phyloP scores from a whole-genome alignment of 1,140 invertebrate species.

The Zaprionus gabonicus region DNA sequence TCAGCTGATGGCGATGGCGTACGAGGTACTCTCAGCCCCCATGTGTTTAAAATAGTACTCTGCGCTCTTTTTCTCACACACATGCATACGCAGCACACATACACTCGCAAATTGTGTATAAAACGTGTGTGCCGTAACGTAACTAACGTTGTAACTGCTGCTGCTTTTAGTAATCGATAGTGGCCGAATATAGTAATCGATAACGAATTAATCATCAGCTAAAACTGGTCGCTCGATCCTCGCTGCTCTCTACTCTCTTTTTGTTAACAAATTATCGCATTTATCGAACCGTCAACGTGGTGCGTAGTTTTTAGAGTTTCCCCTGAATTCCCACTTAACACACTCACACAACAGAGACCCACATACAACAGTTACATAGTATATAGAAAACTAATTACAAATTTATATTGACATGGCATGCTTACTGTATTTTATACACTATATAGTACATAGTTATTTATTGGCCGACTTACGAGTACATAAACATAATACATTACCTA shows the following conservation, averaged over 20 bases:
- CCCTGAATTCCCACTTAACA: not conserved
- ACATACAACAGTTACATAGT: conserved; percentile 17
- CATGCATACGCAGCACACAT: not conserved
- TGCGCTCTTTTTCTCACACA: conserved; percentile 10
- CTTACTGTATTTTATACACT: not conserved
- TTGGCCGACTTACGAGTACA: conserved; percentile 47
- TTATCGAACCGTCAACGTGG: conserved; percentile 38
- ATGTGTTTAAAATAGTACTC: conserved; percentile 18
- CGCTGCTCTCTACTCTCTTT: conserved; percentile 27
- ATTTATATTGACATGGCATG: conserved; percentile 23
- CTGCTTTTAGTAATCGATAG: conserved; percentile 34
- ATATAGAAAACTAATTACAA: conserved; percentile 9
- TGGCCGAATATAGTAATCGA: conserved; percentile 17
- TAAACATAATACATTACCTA: conserved; percentile 39
- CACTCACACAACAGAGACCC: conserved; percentile 16
- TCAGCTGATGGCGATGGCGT: conserved; percentile 73
- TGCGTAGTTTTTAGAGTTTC: conserved; percentile 65
- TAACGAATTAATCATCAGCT: conserved; percentile 30
- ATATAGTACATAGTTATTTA: conserved; percentile 15
- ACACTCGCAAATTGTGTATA: conserved; percentile 33
- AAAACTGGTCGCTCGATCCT: conserved; percentile 16
- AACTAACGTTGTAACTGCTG: conserved; percentile 42
- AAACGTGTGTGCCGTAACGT: conserved; percentile 51
- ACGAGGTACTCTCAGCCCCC: conserved; percentile 64
- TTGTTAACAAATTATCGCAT: conserved; percentile 57